Evolutionary conservation across 2,113 vertebrate genomes (phyloP).

Genomic region (Tylochromis polylepis): DNA sequence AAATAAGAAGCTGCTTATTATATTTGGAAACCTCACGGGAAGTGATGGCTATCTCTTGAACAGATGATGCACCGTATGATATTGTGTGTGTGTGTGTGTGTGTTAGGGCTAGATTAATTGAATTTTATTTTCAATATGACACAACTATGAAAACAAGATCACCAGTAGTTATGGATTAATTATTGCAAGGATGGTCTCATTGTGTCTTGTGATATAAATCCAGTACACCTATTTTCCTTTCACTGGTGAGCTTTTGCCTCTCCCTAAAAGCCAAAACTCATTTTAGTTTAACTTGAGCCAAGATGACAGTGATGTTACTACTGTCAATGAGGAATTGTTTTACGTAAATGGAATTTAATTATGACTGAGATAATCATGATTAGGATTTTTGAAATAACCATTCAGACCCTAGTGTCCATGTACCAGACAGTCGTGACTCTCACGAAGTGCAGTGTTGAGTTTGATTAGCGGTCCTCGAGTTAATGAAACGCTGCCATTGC

Average conservation of each 20-base stretch:
- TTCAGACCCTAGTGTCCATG: not conserved
- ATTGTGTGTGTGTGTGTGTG: not conserved
- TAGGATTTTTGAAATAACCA: not conserved
- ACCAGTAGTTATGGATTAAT: not conserved
- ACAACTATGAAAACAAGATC: not conserved
- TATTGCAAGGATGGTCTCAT: not conserved
- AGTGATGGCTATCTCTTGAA: constrained; percentile 3
- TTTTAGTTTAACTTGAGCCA: not conserved
- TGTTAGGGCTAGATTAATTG: not conserved
- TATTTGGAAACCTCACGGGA: not conserved
- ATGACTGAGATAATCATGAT: not conserved
- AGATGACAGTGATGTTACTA: not conserved
- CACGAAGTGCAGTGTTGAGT: not conserved
- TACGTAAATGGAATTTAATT: not conserved
- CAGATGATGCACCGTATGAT: not conserved
- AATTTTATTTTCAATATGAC: not conserved
- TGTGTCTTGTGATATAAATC: not conserved
- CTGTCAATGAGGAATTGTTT: not conserved
- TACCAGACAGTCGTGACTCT: not conserved
- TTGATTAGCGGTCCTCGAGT: not conserved
- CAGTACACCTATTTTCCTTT: not conserved
- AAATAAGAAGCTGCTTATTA: constrained; percentile 18
- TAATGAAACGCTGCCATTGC: not conserved
- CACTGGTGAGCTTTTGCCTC: not conserved
- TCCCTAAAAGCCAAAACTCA: not conserved